A percentile compares a stretch with the other conserved stretches of the same genome.
phyloP scores from a whole-genome alignment of 2,113 vertebrate genomes.

The Abramis brama region DNA sequence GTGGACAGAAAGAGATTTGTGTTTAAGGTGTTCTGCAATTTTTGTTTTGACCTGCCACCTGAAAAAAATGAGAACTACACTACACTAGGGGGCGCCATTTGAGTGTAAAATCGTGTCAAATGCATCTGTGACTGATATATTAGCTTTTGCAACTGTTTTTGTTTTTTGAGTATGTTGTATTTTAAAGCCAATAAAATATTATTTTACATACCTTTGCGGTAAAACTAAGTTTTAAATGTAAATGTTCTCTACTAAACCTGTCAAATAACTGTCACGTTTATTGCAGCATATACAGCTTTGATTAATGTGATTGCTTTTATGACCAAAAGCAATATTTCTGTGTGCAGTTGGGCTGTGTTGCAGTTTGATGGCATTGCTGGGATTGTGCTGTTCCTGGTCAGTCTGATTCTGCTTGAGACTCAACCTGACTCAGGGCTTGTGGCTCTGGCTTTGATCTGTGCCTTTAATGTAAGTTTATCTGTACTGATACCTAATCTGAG shows the following conservation, averaged over 20 bases:
- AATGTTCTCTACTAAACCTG: background rate
- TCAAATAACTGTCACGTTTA: constrained; percentile 1
- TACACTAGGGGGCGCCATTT: constrained; percentile 36
- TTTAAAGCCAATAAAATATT: background rate
- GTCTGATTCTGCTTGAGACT: constrained; percentile 62
- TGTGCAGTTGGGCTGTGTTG: constrained; percentile 68
- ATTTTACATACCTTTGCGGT: background rate
- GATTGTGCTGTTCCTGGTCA: constrained; percentile 71
- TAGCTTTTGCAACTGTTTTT: background rate
- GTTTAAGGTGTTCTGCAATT: background rate
- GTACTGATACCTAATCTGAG: background rate
- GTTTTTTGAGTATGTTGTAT: background rate
- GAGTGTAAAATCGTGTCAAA: background rate
- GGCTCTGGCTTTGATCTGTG: constrained; percentile 71
- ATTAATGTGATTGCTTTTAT: background rate
- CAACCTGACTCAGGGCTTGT: constrained; percentile 66
- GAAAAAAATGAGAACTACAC: background rate
- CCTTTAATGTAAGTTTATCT: constrained; percentile 71
- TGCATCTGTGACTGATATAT: background rate
- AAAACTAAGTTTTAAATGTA: background rate
- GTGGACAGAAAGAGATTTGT: too few species aligned
- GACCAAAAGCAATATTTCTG: background rate
- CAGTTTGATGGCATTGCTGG: constrained; percentile 72
- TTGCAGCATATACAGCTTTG: background rate
- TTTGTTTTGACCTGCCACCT: background rate